A percentile compares a stretch with the other conserved stretches of the same genome.
These are phyloP conservation scores for Chlorocebus sabaeus DNA, from an alignment of 2,113 vertebrate species.

Conservation along the genomic window DNA sequence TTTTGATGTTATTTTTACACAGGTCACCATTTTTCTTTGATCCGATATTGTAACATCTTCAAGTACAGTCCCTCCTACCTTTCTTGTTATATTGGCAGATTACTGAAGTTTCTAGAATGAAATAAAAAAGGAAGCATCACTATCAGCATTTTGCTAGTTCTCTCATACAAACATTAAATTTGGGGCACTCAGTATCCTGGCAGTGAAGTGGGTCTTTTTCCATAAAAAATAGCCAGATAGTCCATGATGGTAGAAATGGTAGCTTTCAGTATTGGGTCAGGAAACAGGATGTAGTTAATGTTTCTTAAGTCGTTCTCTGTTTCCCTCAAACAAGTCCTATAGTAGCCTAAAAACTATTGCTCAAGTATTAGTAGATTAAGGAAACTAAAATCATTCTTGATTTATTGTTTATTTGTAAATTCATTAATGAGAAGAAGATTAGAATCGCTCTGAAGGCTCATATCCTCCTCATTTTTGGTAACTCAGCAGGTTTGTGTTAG, in stretches of 20 bases:
- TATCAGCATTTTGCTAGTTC: neutral
- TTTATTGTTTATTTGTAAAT: neutral
- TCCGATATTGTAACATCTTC: conserved; percentile 11
- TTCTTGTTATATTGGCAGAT: neutral
- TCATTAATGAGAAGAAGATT: neutral
- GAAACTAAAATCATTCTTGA: neutral
- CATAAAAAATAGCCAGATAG: neutral
- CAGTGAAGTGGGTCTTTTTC: neutral
- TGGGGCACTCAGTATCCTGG: neutral
- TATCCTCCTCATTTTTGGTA: neutral
- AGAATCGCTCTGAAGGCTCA: neutral
- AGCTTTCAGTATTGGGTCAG: neutral
- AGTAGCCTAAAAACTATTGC: neutral
- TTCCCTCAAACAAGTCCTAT: neutral
- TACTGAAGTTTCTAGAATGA: neutral
- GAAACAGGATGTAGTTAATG: neutral
- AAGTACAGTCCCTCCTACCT: neutral
- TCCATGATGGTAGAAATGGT: neutral
- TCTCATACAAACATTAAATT: neutral
- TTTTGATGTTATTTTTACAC: conserved; percentile 53
- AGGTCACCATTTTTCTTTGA: conserved; percentile 44
- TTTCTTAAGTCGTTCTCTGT: neutral
- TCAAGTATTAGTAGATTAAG: neutral
- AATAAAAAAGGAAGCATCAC: neutral
- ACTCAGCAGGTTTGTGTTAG: neutral